A percentile compares a stretch with the other conserved stretches of the same genome.
These are phyloP conservation scores for Mola mola DNA, from an alignment of 2,113 vertebrate species.

Conservation along the genomic window DNA sequence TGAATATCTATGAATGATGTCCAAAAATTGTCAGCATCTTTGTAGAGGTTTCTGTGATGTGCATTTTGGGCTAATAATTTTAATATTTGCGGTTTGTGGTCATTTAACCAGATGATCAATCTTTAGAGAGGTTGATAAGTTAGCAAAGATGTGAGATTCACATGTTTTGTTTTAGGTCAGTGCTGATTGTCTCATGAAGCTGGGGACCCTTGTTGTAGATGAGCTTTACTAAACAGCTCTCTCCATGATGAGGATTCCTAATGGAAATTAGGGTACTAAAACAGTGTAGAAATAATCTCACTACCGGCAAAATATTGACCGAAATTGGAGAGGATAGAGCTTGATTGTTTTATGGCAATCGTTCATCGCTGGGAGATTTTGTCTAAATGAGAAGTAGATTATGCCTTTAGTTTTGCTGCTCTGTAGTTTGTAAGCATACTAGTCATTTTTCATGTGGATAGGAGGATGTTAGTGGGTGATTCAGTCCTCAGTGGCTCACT, in stretches of 20 bases:
- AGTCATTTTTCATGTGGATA: slow-evolving; percentile 49
- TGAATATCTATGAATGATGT: neutral
- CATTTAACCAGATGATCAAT: slow-evolving; percentile 1
- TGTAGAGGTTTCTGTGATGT: neutral
- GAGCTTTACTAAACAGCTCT: slow-evolving; percentile 22
- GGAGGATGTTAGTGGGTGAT: slow-evolving; percentile 29
- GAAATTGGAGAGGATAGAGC: slow-evolving; percentile 20
- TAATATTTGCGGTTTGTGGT: slow-evolving; percentile 14
- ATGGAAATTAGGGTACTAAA: slow-evolving; percentile 26
- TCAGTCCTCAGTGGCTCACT: slow-evolving; percentile 37
- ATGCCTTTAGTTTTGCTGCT: slow-evolving; percentile 32
- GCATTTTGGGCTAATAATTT: too few relatives aligned
- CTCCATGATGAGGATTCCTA: slow-evolving; percentile 15
- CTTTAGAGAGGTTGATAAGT: slow-evolving; percentile 13
- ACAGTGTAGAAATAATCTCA: slow-evolving; percentile 31
- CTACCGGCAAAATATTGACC: slow-evolving; percentile 32
- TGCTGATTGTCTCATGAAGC: slow-evolving; percentile 18
- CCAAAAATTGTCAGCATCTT: neutral
- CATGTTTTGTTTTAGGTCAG: slow-evolving; percentile 34
- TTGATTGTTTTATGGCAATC: slow-evolving; percentile 40
- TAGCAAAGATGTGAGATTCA: slow-evolving; percentile 7
- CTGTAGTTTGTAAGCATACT: slow-evolving; percentile 47
- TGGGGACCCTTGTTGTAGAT: slow-evolving; percentile 26
- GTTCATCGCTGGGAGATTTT: slow-evolving; percentile 38
- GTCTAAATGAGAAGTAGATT: slow-evolving; percentile 56